Base-by-base conservation (phyloP, 2,113 vertebrate species). In the Grus americana region DNA sequence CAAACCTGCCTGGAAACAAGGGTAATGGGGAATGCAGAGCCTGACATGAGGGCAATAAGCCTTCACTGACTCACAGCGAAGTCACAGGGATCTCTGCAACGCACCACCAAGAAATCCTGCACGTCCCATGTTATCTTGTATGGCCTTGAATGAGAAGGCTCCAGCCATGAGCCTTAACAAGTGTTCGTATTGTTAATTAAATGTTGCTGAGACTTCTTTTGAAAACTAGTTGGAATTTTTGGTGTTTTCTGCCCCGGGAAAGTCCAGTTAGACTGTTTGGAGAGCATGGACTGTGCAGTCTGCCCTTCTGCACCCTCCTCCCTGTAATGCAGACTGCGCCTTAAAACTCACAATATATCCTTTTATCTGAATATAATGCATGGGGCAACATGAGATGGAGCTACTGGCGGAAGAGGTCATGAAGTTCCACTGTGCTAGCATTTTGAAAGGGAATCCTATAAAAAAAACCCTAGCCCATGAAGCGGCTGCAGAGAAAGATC, bases 381-480 rank as follows among this genome's bases (percentile, higher is more conserved):
- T 3, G 29, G 40, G 15, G 29, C 71, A 80, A 78, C 1, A 3
- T 1, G 2, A 91, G 80, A 78, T 74, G 57, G 49, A 94, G 52
- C 27, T 79, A 34, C 72, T 95, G 52, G 54, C 85, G 57, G 59
- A 93, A 92, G 92, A 85, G 70, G 92, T 93, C 80, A 81, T 73
- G n/a, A 96, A 92, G 71, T 97, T 94, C 92, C 78, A 62, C 23
- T 83, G 52, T n/a, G 26, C 54, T 38, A 63, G 87, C 81, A 85
- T 74, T 95, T 85, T 85, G 70, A 95, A 94, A 95, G 81, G 61
- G 67, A 94, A 96, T 87, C 65, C 74, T 93, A 55, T 34, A 4
- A 70, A 90, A 94, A 88, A 86, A 95, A 81, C 7, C 38, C 9
- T 5, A 84, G 40, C 46, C 63, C 2, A 10, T 90, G 76, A 89